Conservation (phyloP, 1,140 invertebrate genomes). For the Bombus fervidus region DNA sequence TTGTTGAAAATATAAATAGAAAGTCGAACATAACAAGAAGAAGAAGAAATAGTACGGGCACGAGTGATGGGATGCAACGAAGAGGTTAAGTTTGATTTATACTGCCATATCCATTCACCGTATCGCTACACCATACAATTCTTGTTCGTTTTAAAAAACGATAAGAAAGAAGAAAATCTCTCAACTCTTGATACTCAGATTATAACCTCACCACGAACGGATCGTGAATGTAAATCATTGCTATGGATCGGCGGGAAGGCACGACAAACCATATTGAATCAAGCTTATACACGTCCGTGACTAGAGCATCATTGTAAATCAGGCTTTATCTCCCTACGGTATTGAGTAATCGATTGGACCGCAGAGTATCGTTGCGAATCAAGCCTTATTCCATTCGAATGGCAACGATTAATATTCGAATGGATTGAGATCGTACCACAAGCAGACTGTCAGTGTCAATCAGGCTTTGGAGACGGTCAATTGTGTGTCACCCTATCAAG, state of each 20-base stretch:
- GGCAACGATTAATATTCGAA: constrained; percentile 29
- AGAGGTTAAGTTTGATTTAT: not conserved
- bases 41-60: not conserved
- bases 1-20: not conserved
- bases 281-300: not conserved
- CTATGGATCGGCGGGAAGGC: not conserved
- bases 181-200: not conserved
- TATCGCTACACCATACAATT: not conserved
- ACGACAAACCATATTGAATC: not conserved
- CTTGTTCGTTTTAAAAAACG: not conserved
- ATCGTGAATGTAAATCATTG: constrained; percentile 22
- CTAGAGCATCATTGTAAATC: constrained; percentile 20
- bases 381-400: not conserved
- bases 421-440: constrained; percentile 25
- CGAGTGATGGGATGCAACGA: not conserved
- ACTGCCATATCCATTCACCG: not conserved
- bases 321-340: not conserved
- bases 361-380: constrained; percentile 2
- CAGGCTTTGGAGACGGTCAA: constrained; percentile 21
- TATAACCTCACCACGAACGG: no score
- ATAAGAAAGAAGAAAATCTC: not conserved
- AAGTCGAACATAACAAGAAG: not conserved
- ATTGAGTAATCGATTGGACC: constrained; percentile 21
- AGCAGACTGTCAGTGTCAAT: constrained; percentile 26
- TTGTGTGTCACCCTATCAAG: not conserved